Conservation (phyloP, 2,797 vertebrate species). For the Dipus sagitta region DNA sequence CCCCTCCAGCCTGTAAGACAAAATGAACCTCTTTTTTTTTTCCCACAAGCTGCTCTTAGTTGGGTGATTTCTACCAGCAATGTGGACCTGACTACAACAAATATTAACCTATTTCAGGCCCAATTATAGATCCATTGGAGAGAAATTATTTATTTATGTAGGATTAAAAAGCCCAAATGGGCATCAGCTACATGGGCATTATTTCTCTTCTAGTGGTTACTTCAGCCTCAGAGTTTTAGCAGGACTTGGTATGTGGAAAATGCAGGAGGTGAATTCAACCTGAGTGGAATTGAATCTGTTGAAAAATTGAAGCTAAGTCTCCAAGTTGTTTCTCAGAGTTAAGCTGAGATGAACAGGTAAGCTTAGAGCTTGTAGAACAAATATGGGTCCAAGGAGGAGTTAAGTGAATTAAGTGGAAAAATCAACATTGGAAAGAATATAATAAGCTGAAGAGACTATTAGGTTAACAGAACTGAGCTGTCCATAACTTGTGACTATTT, state of each 20-base stretch:
- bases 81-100: too few relatives aligned
- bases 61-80: too few relatives aligned
- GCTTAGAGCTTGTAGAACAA: neutral
- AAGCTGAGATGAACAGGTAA: neutral
- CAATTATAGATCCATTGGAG: neutral
- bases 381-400: neutral
- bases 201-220: neutral
- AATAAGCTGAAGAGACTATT: neutral
- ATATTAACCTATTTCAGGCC: neutral
- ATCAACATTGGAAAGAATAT: slow-evolving; percentile 2
- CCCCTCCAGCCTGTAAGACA: too few relatives aligned
- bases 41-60: too few relatives aligned
- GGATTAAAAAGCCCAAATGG: neutral
- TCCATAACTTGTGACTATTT: neutral
- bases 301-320: neutral
- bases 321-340: neutral
- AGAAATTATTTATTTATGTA: neutral
- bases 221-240: neutral
- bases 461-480: slow-evolving; percentile 11
- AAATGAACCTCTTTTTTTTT: too few relatives aligned
- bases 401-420: neutral
- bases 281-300: neutral
- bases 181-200: neutral
- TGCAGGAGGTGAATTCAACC: neutral
- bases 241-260: neutral